phyloP scores from a whole-genome alignment of 2,797 vertebrate genomes.

The Sebastes steindachneri region DNA sequence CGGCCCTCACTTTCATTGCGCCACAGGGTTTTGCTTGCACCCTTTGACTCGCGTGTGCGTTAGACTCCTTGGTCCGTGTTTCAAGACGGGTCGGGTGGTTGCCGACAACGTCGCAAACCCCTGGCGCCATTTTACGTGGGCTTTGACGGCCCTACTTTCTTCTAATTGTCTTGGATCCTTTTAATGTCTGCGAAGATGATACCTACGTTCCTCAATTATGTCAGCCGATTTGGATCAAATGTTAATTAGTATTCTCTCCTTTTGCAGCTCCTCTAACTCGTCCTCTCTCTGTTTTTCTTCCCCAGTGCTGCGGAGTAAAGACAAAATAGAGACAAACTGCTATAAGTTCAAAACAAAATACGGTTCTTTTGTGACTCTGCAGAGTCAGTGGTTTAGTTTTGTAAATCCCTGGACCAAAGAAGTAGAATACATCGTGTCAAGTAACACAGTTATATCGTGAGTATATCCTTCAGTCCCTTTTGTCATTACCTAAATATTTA shows the following conservation, averaged over 20 bases:
- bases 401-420: conserved; percentile 99
- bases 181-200: not conserved
- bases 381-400: conserved; percentile 98
- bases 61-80: no score
- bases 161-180: not conserved
- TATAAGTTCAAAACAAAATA: conserved; percentile 96
- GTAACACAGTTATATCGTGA: conserved; percentile 96
- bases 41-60: no score
- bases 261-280: not conserved
- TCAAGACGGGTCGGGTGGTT: no score
- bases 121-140: no score
- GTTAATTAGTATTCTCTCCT: not conserved
- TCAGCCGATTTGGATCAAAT: not conserved
- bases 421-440: conserved; percentile 96
- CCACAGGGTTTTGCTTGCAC: no score
- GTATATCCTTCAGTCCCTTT: conserved; percentile 67
- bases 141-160: not conserved
- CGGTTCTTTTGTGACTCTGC: conserved; percentile 92
- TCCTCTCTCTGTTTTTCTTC: conserved; percentile 23
- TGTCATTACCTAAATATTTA: not conserved
- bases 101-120: no score
- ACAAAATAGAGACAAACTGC: conserved; percentile 92
- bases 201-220: not conserved
- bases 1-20: no score
- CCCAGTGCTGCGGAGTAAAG: conserved; percentile 94